Conservation (phyloP, 2,888 invertebrate genomes). For the Macrosiphum euphorbiae region DNA sequence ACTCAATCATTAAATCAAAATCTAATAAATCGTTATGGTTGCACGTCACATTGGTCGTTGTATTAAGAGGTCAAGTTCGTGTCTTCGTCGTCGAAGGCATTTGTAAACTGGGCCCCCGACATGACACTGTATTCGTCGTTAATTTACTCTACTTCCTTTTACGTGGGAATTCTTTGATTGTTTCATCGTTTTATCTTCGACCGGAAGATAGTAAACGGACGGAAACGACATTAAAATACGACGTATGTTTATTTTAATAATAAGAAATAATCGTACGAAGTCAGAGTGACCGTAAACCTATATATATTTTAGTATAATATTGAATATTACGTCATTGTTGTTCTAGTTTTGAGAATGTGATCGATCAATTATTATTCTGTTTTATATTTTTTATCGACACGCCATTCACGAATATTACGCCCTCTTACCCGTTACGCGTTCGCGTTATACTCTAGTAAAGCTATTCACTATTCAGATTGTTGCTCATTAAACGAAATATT, state of each 20-base stretch:
- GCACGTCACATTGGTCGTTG: neutral
- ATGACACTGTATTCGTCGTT: neutral
- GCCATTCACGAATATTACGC: constrained; percentile 43
- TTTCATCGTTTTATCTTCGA: constrained; percentile 48
- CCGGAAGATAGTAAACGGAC: constrained; percentile 33
- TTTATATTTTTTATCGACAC: constrained; percentile 14
- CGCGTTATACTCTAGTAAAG: constrained; percentile 31
- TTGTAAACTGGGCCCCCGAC: neutral
- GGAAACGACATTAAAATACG: neutral
- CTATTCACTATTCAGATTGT: constrained; percentile 35
- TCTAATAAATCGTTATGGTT: constrained; percentile 19
- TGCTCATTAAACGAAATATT: constrained; percentile 43
- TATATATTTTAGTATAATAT: neutral
- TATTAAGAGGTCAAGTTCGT: constrained; percentile 47
- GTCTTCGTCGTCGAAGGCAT: constrained; percentile 42
- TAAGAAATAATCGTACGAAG: neutral
- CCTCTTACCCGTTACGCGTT: constrained; percentile 56
- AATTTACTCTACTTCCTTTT: constrained; percentile 5
- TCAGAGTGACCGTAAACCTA: neutral
- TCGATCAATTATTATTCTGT: constrained; percentile 29
- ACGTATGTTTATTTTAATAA: neutral
- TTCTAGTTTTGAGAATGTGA: constrained; percentile 37
- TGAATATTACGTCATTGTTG: constrained; percentile 37
- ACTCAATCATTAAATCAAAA: neutral
- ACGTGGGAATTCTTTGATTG: too few species aligned